Base-by-base conservation (phyloP, 1,140 invertebrate species). In the Cotesia vestalis region DNA sequence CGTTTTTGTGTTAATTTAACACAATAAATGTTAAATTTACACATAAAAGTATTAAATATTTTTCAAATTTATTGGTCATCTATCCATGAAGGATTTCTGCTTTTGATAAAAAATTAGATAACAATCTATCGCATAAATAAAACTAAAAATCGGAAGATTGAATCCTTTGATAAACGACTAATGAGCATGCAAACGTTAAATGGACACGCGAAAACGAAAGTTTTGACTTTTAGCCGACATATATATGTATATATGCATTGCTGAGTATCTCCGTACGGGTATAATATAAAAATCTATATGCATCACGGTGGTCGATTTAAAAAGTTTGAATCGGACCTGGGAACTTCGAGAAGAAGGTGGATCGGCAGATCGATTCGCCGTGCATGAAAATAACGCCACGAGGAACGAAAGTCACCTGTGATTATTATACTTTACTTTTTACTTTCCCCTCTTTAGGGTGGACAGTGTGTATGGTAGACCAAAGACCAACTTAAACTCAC, bases 391-490 rank as follows among this genome's bases (percentile, higher is more conserved):
- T n/a, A 66, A 66, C 14, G 51, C 51, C 66, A 67, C 63, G 14
- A 66, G 62, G 71, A 75, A 76, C 66, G 76, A 77, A 78, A 77
- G 77, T 75, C 72, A 74, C 70, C 40, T 61, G 68, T 74, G 64
- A 67, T 76, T 77, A 71, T 46, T 46, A 46, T 46, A 46, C 40
- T 46, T 46, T 46, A 46, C 40, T 46, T 46, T 46, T 46, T 69
- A 77, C 78, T 79, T 79, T 79, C 76, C 73, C 70, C 73, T 76
- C 77, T 79, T 73, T 38, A 71, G 76, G 73, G 76, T 63, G 73
- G 72, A 75, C 70, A 66, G 73, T 61, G 11, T 36, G 11, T 36
- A 20, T 66, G 38, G 60, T 46, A 46, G 40, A 46, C 40, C 4
- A 46, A 46, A 46, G 40, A 46, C 40, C 4, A 46, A 46, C 40